These are phyloP conservation scores for Rhinella marina DNA, from an alignment of 2,797 vertebrate genomes.

Conservation along the genomic window DNA sequence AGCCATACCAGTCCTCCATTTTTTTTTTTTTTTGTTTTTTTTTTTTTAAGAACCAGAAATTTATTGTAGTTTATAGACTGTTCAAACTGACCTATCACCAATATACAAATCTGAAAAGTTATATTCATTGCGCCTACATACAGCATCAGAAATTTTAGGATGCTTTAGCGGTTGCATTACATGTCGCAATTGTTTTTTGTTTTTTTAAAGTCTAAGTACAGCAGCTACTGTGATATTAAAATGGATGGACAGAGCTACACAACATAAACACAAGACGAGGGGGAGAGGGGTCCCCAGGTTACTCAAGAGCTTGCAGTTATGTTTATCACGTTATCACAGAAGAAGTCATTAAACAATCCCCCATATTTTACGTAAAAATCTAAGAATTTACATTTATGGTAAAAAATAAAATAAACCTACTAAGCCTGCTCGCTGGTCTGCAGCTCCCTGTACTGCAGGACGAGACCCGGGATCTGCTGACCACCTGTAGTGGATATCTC, in stretches of 20 bases:
- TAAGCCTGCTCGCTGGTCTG: constrained; percentile 63
- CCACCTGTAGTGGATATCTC: neutral
- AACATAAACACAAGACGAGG: constrained; percentile 87
- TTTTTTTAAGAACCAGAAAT: constrained; percentile 81
- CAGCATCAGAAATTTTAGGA: constrained; percentile 77
- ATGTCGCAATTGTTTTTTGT: constrained; percentile 68
- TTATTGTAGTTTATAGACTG: constrained; percentile 80
- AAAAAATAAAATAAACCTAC: constrained; percentile 65
- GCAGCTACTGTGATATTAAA: constrained; percentile 88
- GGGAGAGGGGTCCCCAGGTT: constrained; percentile 79
- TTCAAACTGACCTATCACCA: constrained; percentile 83
- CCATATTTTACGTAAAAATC: constrained; percentile 77
- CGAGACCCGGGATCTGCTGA: neutral
- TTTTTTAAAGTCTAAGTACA: constrained; percentile 76
- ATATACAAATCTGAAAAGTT: constrained; percentile 83
- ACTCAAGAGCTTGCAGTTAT: constrained; percentile 80
- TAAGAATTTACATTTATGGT: constrained; percentile 72
- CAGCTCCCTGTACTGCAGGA: constrained; percentile 30
- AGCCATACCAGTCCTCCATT: no score
- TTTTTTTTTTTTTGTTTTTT: no score
- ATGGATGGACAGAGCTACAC: constrained; percentile 83
- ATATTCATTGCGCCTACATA: constrained; percentile 78
- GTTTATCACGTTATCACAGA: constrained; percentile 71
- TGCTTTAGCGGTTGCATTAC: constrained; percentile 76
- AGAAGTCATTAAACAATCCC: constrained; percentile 74